Evolutionary conservation across 1,140 invertebrate genomes (phyloP), one percentile per base, ranked within the genome.

Genomic region (Neodiprion virginianus): DNA sequence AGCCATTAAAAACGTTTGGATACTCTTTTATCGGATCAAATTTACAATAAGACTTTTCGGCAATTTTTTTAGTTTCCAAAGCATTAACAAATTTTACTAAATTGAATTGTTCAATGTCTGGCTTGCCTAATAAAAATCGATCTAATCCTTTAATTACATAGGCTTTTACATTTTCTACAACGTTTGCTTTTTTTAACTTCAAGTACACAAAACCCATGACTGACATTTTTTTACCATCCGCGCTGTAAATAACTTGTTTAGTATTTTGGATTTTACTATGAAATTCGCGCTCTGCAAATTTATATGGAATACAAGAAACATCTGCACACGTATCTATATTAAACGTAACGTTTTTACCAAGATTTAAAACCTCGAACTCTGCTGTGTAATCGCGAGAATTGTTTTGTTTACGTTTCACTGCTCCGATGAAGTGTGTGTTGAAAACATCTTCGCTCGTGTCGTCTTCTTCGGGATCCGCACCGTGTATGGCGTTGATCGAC

Each of bases 301-400:
- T 67, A 14, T 67, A 47, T 8, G 67, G 66, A 23, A 77, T 12
- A 14, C 76, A 74, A 72, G 17, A 17, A 17, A 17, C 14, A 53
- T 77, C 73, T 4, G 76, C 76, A 21, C 76, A 70, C n/a, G 73
- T 77, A 47, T 75, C 76, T 48, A 75, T 73, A 12, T 66, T 50
- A 70, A 77, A 77, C 14, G 71, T 11, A 49, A 77, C 40, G 28
- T 66, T 65, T 17, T 48, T 70, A 23, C 17, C 11, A 9, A 61
- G 9, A 11, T 61, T n/a, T 61, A 61, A 61, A 14, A 61, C n/a
- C 4, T 61, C n/a, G 9, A 61, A n/a, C 11, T 4, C 11, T 9
- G n/a, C 11, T n/a, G 53, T 14, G n/a, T 14, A 61, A 61, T 61
- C 53, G 11, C 11, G 11, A 11, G 11, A 14, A 11, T 61, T n/a